A percentile compares a stretch with the other conserved stretches of the same genome.
These are phyloP conservation scores for Sclerurus mexicanus DNA, from an alignment of 2,113 vertebrate species.

Conservation along the genomic window DNA sequence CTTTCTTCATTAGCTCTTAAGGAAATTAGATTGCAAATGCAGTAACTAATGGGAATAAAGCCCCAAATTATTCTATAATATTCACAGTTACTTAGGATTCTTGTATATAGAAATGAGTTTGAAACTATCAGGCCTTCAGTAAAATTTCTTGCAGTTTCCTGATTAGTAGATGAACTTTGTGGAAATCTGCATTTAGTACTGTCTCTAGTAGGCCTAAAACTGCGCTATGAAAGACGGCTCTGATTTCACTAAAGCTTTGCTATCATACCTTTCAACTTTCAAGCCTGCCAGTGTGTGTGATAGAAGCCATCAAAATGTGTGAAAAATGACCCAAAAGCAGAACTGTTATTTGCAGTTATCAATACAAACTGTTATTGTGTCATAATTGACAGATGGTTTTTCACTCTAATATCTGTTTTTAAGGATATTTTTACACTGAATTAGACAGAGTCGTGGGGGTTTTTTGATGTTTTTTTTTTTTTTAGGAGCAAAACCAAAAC, in stretches of 20 bases:
- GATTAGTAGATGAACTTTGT: not conserved
- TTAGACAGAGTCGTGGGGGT: conserved; percentile 9
- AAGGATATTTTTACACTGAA: conserved; percentile 65
- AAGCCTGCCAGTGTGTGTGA: conserved; percentile 55
- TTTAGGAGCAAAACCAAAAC: not conserved
- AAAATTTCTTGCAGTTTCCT: not conserved
- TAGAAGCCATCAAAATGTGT: conserved; percentile 65
- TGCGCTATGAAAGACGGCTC: not conserved
- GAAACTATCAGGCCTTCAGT: not conserved
- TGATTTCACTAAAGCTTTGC: conserved; percentile 18
- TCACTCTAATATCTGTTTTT: conserved; percentile 67
- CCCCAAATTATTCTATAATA: not conserved
- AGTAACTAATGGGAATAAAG: not conserved
- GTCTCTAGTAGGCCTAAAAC: not conserved
- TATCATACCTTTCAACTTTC: conserved; percentile 60
- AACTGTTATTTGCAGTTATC: conserved; percentile 65
- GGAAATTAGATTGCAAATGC: not conserved
- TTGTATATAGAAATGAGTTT: not conserved
- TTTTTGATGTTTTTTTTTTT: too few relatives aligned
- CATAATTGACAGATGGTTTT: conserved; percentile 70
- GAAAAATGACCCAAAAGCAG: conserved; percentile 68
- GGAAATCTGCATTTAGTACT: not conserved
- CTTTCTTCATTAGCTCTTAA: not conserved
- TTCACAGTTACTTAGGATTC: not conserved
- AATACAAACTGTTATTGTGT: conserved; percentile 71